Conservation (phyloP, 2,888 invertebrate species). For the Harmothoe impar region DNA sequence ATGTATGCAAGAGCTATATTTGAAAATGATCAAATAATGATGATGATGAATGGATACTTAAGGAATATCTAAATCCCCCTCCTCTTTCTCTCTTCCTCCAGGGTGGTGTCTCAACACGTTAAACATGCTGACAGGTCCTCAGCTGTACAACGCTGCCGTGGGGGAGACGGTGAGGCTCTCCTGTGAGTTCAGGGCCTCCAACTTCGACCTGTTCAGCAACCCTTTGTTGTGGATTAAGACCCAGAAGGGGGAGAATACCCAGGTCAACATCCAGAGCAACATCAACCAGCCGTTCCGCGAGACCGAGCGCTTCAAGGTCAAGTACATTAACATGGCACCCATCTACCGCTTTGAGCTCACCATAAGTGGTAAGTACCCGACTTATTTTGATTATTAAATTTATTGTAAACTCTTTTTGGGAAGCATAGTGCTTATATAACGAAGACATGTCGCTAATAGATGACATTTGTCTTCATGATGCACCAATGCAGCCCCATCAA, state of each 20-base stretch:
- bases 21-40: no score
- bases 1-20: no score
- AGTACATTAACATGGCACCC: slow-evolving; percentile 64
- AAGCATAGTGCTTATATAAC: not conserved
- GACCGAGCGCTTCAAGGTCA: slow-evolving; percentile 69
- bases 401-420: not conserved
- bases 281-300: slow-evolving; percentile 69
- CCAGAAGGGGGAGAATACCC: slow-evolving; percentile 66
- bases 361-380: slow-evolving; percentile 63
- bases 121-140: slow-evolving; percentile 58
- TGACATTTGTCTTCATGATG: no score
- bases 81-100: slow-evolving; percentile 24
- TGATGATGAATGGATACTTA: no score
- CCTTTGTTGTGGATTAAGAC: slow-evolving; percentile 68
- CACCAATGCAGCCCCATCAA: no score
- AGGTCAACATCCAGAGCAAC: slow-evolving; percentile 70
- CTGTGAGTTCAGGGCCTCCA: slow-evolving; percentile 62
- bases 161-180: slow-evolving; percentile 56
- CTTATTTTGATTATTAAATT: not conserved
- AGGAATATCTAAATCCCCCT: not conserved
- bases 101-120: slow-evolving; percentile 56
- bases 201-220: slow-evolving; percentile 66
- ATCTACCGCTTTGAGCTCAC: slow-evolving; percentile 64
- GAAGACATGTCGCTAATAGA: no score
- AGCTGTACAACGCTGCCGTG: slow-evolving; percentile 37